A percentile compares a stretch with the other conserved stretches of the same genome.
These are phyloP conservation scores for Lissonota sp. DNA, from an alignment of 2,888 invertebrate species.

Conservation along the genomic window DNA sequence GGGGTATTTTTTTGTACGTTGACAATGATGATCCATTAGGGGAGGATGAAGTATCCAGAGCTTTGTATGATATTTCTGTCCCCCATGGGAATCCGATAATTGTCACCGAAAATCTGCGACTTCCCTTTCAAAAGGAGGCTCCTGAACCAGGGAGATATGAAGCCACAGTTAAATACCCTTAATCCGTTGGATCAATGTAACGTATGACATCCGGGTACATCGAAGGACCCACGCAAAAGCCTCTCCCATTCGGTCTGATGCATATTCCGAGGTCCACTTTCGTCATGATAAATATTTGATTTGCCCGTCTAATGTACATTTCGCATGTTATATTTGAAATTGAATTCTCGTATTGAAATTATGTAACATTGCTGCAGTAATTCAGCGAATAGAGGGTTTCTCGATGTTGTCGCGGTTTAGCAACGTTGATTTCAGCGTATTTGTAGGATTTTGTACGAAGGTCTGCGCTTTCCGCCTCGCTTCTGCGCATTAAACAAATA, in stretches of 20 bases:
- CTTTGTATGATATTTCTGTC: too few relatives aligned
- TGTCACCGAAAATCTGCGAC: not conserved
- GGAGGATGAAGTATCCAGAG: too few relatives aligned
- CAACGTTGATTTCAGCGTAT: slow-evolving; percentile 4
- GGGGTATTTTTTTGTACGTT: too few relatives aligned
- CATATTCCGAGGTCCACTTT: not conserved
- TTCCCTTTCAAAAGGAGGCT: too few relatives aligned
- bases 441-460: not conserved
- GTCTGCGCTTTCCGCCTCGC: not conserved
- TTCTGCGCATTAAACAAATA: too few relatives aligned
- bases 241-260: not conserved
- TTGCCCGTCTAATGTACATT: too few relatives aligned
- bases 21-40: too few relatives aligned
- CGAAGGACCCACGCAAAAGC: slow-evolving; percentile 26
- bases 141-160: too few relatives aligned
- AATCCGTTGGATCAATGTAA: slow-evolving; percentile 22
- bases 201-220: slow-evolving; percentile 4
- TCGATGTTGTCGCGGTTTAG: not conserved
- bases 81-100: too few relatives aligned
- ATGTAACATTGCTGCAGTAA: not conserved
- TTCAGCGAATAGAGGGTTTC: not conserved
- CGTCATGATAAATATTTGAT: slow-evolving; percentile 2
- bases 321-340: slow-evolving; percentile 15
- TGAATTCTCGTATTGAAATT: not conserved
- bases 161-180: slow-evolving; percentile 39